A percentile compares a stretch with the other conserved stretches of the same genome.
These are phyloP conservation scores for Dendrocincla fuliginosa DNA, from an alignment of 2,797 vertebrate species.

Conservation along the genomic window DNA sequence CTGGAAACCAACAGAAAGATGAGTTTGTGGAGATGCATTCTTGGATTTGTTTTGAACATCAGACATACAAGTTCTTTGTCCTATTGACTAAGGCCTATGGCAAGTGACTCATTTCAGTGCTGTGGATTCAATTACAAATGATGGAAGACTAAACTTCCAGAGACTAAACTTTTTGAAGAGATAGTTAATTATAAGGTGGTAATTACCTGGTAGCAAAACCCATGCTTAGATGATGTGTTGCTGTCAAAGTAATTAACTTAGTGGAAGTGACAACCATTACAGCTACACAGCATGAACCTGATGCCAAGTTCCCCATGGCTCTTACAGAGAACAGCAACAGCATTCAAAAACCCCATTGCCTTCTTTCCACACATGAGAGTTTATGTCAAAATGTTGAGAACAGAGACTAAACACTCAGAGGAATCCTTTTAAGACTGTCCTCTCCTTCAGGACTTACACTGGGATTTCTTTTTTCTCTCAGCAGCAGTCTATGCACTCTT, in stretches of 20 bases:
- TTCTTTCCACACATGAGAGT: not conserved
- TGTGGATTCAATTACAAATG: not conserved
- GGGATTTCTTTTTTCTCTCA: not conserved
- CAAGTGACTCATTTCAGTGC: not conserved
- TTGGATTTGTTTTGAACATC: not conserved
- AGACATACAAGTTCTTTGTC: not conserved
- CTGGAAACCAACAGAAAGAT: not conserved
- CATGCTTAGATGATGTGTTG: not conserved
- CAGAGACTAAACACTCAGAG: not conserved
- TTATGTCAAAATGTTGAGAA: not conserved
- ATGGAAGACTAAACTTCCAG: not conserved
- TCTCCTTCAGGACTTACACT: not conserved
- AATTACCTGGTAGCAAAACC: not conserved
- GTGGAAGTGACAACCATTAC: not conserved
- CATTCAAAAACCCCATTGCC: not conserved
- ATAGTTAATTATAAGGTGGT: constrained; percentile 19
- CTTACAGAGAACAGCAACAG: not conserved
- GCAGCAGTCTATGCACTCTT: not conserved
- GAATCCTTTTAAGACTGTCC: not conserved
- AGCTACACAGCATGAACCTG: not conserved
- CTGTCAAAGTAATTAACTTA: not conserved
- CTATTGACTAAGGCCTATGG: not conserved
- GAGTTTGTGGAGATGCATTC: not conserved
- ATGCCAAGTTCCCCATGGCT: not conserved
- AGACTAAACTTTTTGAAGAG: not conserved